Base-by-base conservation (phyloP, 2,113 vertebrate species). In the Alouatta palliata region DNA sequence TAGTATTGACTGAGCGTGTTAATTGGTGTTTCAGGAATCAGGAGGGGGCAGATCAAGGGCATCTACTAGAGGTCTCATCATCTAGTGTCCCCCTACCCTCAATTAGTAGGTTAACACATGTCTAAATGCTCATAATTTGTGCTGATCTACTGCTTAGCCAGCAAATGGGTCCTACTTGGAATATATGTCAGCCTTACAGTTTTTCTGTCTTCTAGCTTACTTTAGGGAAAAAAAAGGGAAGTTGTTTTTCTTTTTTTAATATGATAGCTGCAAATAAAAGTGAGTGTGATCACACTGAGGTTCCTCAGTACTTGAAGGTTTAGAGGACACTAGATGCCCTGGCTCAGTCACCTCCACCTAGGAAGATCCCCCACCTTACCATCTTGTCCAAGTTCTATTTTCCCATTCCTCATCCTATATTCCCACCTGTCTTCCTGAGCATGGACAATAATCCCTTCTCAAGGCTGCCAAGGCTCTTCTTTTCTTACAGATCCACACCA, bases 71-170 rank as follows among this genome's bases (percentile, higher is more conserved):
- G 95, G 90, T 89, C 37, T 27, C 84, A 97, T 95, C 90, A 93
- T 95, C 92, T 47, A 90, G 80, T 87, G 96, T 94, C 76, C 90
- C 93, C 77, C 94, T 93, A 64, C 87, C 87, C 95, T 98, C 97
- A 92, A 98, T 98, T 97, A 98, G 96, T 81, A 95, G 92, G 91
- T 98, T 81, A 97, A 87, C 97, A 91, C 75, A 21, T 96, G 95
- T 96, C 96, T 95, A 96, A 97, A 93, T 88, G 87, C 52, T 96
- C 90, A 85, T 97, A 88, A 97, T 97, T 98, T 98, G 98, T 97
- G 98, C 97, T 96, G 98, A 98, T 95, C 95, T 97, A 97, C 97
- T 97, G 97, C 97, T 98, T 97, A 97, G 96, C 96, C 97, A 98
- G 98, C 98, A 98, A 97, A 95, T 76, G 82, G 37, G 66, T 96